Conservation (phyloP, 2,113 vertebrate species). For the Grantiella picta region DNA sequence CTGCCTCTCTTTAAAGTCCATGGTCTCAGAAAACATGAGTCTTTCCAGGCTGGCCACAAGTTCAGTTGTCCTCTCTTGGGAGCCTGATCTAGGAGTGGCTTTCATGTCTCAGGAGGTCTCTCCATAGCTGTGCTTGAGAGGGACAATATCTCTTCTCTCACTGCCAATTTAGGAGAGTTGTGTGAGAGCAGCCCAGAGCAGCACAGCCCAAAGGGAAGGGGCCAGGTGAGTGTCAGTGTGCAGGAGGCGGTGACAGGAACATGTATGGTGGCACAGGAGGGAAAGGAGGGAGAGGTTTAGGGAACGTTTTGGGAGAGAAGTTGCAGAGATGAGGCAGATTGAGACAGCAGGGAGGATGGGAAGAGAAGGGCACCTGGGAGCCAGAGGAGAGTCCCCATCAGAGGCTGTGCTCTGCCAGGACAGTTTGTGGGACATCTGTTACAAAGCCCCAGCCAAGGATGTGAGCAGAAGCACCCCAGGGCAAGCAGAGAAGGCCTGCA, state of each 20-base stretch:
- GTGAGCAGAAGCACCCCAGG: rapidly evolving
- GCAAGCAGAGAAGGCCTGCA: too few species aligned
- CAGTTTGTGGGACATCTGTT: rapidly evolving
- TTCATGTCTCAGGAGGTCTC: background rate
- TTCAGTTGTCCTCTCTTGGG: background rate
- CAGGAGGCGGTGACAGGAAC: background rate
- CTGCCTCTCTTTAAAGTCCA: background rate
- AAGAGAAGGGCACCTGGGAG: background rate
- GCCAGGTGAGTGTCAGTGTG: background rate
- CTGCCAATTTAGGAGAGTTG: background rate
- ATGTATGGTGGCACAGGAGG: background rate
- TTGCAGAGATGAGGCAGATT: background rate
- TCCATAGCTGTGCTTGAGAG: background rate
- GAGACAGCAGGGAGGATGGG: background rate
- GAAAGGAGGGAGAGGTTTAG: background rate
- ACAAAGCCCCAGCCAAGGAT: background rate
- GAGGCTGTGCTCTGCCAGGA: background rate
- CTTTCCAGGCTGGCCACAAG: background rate
- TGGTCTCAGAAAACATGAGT: background rate
- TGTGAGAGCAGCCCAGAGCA: background rate
- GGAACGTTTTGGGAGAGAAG: background rate
- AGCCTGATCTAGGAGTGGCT: background rate
- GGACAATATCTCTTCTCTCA: background rate
- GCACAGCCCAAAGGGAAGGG: background rate
- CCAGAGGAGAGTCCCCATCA: background rate